Evolutionary conservation across 2,888 invertebrate species (phyloP).

Genomic region (Sipha maydis): DNA sequence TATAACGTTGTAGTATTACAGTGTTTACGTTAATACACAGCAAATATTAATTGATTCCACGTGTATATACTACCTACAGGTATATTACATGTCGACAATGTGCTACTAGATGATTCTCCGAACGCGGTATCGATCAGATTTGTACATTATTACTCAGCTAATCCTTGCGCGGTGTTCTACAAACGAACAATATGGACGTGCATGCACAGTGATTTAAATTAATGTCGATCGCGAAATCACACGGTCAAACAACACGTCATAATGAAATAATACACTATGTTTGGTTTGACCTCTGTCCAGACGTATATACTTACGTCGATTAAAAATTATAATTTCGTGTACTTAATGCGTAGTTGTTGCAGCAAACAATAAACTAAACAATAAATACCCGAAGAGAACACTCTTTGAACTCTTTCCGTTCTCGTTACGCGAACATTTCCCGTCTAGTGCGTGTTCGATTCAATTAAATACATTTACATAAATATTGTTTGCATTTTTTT

Average conservation of each 20-base stretch:
- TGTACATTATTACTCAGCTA: too few species aligned
- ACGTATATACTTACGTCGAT: neutral
- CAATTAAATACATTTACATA: slow-evolving; percentile 17
- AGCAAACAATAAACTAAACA: slow-evolving; percentile 11
- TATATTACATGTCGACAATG: too few species aligned
- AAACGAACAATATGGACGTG: neutral
- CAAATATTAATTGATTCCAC: too few species aligned
- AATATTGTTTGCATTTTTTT: neutral
- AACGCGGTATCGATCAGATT: too few species aligned
- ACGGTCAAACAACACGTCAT: neutral
- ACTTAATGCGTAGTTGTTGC: neutral
- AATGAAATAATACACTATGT: neutral
- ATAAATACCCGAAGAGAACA: slow-evolving; percentile 17
- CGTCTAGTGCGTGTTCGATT: slow-evolving; percentile 40
- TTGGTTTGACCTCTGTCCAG: neutral
- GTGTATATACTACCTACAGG: too few species aligned
- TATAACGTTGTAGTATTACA: too few species aligned
- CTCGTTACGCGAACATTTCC: slow-evolving; percentile 13
- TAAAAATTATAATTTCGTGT: slow-evolving; percentile 44
- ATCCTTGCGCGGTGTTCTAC: neutral
- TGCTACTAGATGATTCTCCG: too few species aligned
- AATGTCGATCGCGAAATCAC: neutral
- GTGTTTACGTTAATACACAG: too few species aligned
- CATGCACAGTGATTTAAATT: neutral
- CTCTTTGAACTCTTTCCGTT: slow-evolving; percentile 38